Evolutionary conservation across 2,113 vertebrate species (phyloP).

Genomic region (Ivindomyrus marchei): DNA sequence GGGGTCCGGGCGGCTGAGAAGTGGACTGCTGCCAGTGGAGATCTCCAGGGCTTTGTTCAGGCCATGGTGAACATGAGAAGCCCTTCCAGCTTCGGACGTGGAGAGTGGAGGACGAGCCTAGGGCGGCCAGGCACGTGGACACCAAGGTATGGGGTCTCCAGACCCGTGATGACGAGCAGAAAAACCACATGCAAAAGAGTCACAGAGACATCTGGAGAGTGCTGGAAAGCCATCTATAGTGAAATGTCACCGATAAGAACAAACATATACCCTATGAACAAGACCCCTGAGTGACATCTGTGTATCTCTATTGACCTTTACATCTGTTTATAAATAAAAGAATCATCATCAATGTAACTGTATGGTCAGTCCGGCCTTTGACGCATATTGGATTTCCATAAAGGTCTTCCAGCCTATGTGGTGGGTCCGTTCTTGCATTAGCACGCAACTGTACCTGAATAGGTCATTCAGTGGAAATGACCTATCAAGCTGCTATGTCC

Average conservation of each 20-base stretch:
- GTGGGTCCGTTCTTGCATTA: not conserved
- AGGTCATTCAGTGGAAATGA: not conserved
- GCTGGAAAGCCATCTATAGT: not conserved
- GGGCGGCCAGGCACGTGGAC: not conserved
- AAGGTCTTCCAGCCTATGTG: not conserved
- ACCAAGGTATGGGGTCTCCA: not conserved
- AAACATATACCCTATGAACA: not conserved
- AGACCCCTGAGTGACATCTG: not conserved
- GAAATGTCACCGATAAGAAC: not conserved
- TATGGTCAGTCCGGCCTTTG: not conserved
- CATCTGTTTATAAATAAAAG: not conserved
- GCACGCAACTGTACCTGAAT: not conserved
- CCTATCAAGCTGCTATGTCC: not conserved
- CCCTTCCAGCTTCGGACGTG: not conserved
- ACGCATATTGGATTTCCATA: not conserved
- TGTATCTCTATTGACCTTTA: not conserved
- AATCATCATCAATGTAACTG: not conserved
- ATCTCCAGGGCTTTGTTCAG: not conserved
- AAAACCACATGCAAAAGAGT: not conserved
- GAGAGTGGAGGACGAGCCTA: not conserved
- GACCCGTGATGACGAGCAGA: not conserved
- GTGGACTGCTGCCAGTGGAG: not conserved
- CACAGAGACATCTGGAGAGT: not conserved
- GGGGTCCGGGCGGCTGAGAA: slow-evolving; percentile 9
- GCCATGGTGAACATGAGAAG: not conserved